These are phyloP conservation scores for Podotricha telesiphe DNA, from an alignment of 2,888 invertebrate species.

Conservation along the genomic window DNA sequence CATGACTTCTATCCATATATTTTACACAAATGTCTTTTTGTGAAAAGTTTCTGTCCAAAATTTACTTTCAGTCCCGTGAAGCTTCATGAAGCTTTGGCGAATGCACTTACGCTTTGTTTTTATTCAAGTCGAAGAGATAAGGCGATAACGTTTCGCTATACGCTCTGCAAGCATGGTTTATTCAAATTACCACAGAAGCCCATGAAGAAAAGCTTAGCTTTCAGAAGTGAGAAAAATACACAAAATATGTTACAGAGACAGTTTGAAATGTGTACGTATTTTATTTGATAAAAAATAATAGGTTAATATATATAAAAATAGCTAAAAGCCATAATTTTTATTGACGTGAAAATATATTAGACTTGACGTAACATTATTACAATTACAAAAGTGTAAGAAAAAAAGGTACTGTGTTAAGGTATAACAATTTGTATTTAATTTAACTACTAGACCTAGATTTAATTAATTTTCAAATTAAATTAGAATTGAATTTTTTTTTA, in stretches of 20 bases:
- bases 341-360: too few relatives aligned
- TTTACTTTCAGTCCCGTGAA: background rate
- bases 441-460: too few relatives aligned
- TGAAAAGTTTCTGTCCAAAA: background rate
- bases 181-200: conserved; percentile 29
- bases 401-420: too few relatives aligned
- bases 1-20: background rate
- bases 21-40: background rate
- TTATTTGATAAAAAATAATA: too few relatives aligned
- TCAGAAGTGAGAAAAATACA: background rate
- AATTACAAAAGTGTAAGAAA: too few relatives aligned
- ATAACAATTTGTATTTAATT: too few relatives aligned
- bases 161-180: conserved; percentile 31
- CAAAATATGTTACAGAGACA: background rate
- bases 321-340: too few relatives aligned
- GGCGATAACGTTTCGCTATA: conserved; percentile 36
- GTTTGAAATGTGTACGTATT: background rate
- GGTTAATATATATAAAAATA: too few relatives aligned
- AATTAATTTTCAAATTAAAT: too few relatives aligned
- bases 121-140: conserved; percentile 38
- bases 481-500: too few relatives aligned
- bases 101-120: conserved; percentile 41
- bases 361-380: too few relatives aligned
- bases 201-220: conserved; percentile 3
- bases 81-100: conserved; percentile 19